A percentile compares a stretch with the other conserved stretches of the same genome.
Evolutionary conservation across 2,797 vertebrate species (phyloP).

Genomic region (Onychomys torridus): DNA sequence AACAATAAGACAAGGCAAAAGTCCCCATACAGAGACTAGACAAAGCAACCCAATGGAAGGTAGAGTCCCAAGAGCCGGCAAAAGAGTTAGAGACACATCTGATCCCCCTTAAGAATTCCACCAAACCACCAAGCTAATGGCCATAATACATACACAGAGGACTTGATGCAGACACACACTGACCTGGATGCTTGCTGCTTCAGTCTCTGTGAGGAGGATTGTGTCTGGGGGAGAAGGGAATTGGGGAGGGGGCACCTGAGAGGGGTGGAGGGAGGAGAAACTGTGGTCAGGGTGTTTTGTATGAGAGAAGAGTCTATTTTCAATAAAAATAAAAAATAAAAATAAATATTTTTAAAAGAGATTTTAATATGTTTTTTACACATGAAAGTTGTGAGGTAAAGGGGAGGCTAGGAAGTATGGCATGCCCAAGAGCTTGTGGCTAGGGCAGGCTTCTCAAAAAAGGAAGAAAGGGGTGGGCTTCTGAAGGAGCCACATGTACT

Average conservation of each 20-base stretch:
- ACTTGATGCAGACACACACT: too few relatives aligned
- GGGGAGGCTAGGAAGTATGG: background rate
- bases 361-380: background rate
- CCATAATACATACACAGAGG: background rate
- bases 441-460: background rate
- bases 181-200: background rate
- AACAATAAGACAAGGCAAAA: background rate
- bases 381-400: background rate
- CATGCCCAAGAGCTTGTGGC: background rate
- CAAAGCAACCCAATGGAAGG: background rate
- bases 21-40: background rate
- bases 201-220: background rate
- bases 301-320: background rate
- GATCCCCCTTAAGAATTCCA: background rate
- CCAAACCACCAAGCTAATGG: background rate
- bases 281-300: background rate
- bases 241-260: fast-evolving
- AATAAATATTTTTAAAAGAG: background rate
- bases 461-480: too few relatives aligned
- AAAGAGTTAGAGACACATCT: background rate
- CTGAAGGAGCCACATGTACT: background rate
- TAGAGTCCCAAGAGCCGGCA: background rate
- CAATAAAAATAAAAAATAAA: background rate
- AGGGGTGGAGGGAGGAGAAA: too few relatives aligned
- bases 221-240: background rate